Evolutionary conservation across 2,113 vertebrate genomes (phyloP).

Genomic region (Labrus mixtus): DNA sequence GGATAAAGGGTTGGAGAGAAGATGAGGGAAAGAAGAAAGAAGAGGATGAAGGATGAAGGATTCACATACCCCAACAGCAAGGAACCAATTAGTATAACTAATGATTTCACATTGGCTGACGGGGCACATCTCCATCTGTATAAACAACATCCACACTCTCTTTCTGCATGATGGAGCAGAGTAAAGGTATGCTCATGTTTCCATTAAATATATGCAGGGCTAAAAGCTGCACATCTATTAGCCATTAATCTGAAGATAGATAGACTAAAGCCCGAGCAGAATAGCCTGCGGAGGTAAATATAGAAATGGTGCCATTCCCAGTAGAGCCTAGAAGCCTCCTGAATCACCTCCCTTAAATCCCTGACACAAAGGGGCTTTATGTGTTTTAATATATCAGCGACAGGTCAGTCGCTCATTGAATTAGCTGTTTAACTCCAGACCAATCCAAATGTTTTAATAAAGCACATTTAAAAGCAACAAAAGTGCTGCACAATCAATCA

Average conservation of each 20-base stretch:
- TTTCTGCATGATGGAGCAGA: conserved; percentile 25
- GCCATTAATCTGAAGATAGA: conserved; percentile 30
- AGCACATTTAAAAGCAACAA: too few species aligned
- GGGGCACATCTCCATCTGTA: conserved; percentile 41
- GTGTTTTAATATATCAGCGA: not conserved
- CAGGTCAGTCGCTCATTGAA: too few species aligned
- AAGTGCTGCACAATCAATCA: too few species aligned
- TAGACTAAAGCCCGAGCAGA: conserved; percentile 13
- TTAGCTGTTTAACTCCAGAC: too few species aligned
- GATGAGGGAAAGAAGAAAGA: conserved; percentile 17
- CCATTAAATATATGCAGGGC: conserved; percentile 33
- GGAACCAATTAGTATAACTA: conserved; percentile 70
- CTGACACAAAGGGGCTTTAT: not conserved
- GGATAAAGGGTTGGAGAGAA: conserved; percentile 36
- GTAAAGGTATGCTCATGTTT: conserved; percentile 19
- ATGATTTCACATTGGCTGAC: conserved; percentile 67
- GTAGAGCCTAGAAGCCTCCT: not conserved
- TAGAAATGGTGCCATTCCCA: not conserved
- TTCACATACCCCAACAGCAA: conserved; percentile 40
- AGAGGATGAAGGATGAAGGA: conserved; percentile 34
- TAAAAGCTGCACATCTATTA: conserved; percentile 29
- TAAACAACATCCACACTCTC: conserved; percentile 23
- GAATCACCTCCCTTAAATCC: not conserved
- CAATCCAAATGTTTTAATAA: too few species aligned
- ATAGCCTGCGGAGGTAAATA: not conserved